phyloP scores from a whole-genome alignment of 2,888 invertebrate species.

The Melanchra persicariae region DNA sequence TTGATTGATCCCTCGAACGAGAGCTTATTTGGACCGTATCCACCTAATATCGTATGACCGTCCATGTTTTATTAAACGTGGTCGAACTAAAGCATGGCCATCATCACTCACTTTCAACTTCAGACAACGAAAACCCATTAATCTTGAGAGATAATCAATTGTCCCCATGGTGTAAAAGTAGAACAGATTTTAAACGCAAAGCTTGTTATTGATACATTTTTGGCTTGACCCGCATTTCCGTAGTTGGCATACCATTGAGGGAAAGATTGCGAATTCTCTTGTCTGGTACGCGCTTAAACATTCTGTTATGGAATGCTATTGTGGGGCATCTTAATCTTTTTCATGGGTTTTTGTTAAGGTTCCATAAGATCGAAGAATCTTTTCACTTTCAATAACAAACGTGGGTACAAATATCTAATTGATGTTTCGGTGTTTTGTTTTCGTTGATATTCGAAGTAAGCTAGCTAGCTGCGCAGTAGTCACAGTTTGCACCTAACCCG shows the following conservation, averaged over 20 bases:
- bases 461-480: no score
- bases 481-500: background rate
- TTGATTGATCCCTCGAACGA: slow-evolving; percentile 33
- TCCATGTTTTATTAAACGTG: slow-evolving; percentile 40
- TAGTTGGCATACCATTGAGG: slow-evolving; percentile 30
- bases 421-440: background rate
- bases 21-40: slow-evolving; percentile 16
- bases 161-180: slow-evolving; percentile 38
- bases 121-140: slow-evolving; percentile 61
- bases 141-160: slow-evolving; percentile 64
- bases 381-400: slow-evolving; percentile 15
- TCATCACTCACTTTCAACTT: slow-evolving; percentile 61
- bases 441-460: background rate
- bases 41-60: slow-evolving; percentile 35
- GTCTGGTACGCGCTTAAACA: slow-evolving; percentile 6
- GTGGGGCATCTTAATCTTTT: slow-evolving; percentile 7
- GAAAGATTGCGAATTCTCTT: slow-evolving; percentile 21
- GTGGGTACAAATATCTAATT: background rate
- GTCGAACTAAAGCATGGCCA: slow-evolving; percentile 37
- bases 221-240: slow-evolving; percentile 27
- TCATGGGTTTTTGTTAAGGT: background rate
- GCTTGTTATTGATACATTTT: slow-evolving; percentile 14
- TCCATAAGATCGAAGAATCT: no score
- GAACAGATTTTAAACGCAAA: slow-evolving; percentile 40
- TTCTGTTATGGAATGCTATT: slow-evolving; percentile 21